Conservation (phyloP, 2,888 invertebrate species). For the Litoditis marina region DNA sequence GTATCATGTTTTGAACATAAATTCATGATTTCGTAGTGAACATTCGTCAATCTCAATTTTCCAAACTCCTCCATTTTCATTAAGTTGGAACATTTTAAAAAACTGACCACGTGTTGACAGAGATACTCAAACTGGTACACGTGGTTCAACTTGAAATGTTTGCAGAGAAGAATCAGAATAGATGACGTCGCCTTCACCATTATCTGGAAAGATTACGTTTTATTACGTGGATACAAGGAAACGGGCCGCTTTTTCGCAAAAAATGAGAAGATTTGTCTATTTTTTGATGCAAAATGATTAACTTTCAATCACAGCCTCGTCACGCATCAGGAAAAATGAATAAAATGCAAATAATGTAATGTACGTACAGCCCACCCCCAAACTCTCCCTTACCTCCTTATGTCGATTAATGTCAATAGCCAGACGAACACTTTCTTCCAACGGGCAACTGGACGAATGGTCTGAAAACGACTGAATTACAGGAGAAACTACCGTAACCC, state of each 20-base stretch:
- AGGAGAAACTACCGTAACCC: too few relatives aligned
- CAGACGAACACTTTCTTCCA: constrained; percentile 65
- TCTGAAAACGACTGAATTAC: constrained; percentile 13
- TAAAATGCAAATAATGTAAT: not conserved
- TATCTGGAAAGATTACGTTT: constrained; percentile 71
- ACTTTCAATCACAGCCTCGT: too few relatives aligned
- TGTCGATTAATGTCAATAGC: constrained; percentile 96
- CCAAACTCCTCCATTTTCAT: too few relatives aligned
- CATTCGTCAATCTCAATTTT: too few relatives aligned
- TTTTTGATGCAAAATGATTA: too few relatives aligned
- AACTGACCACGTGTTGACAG: constrained; percentile 80
- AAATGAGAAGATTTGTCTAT: too few relatives aligned
- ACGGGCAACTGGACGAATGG: constrained; percentile 37
- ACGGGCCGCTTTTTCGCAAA: too few relatives aligned
- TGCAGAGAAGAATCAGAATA: constrained; percentile 82
- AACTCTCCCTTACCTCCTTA: constrained; percentile 68
- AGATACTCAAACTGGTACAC: constrained; percentile 98
- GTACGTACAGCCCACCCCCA: not conserved
- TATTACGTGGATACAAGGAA: too few relatives aligned
- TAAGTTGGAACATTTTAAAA: too few relatives aligned
- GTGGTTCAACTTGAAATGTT: constrained; percentile 95
- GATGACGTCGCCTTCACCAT: constrained; percentile 93
- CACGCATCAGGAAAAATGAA: too few relatives aligned
- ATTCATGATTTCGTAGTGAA: too few relatives aligned
- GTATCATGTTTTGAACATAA: too few relatives aligned